Base-by-base conservation (phyloP, 1,140 invertebrate genomes). In the Brachionus asplanchnoidis region DNA sequence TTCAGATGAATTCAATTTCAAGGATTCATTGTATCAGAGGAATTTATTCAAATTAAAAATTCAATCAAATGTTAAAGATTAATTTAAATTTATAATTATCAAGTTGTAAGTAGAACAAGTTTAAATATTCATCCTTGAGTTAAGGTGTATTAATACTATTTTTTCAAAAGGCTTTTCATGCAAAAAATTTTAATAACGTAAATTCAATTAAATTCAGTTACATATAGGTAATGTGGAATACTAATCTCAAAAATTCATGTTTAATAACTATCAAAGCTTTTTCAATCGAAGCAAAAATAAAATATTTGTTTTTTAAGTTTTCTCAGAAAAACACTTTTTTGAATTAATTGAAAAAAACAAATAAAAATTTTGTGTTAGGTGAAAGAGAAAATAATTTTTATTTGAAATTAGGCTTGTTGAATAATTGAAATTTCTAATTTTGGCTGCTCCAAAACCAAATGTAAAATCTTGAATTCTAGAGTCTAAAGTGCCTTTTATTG, bases 251-350 rank as follows among this genome's bases (percentile, higher is more conserved):
- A 60, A 60, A 17, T 60, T 60, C 53, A 60, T 60, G 53, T 60
- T 60, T 23, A 20, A 60, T 60, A 20, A 60, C 53, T 9, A 20
- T 20, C 20, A 60, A 20, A 60, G 53, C 20, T 60, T 9, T 20
- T 60, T 60, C 53, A 60, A 60, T 60, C 23, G 17, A 60, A 60
- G 53, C 53, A 60, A 60, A 60, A 60, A 60, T 60, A 60, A 60
- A 60, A 60, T 60, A 60, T 60, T 60, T 60, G 53, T 60, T 60
- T 60, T 60, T 60, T 60, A 60, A 60, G 53, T 60, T 60, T 60
- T 60, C 53, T 60, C 53, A 60, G 53, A 60, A 60, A 60, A 60
- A 60, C 53, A 60, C n/a, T 60, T 60, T 60, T 60, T 60, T 60
- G 53, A 60, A 60, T 60, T 60, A 60, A 60, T 60, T 60, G 53